A percentile compares a stretch with the other conserved stretches of the same genome.
phyloP scores from a whole-genome alignment of 2,888 invertebrate genomes.

The Leucania comma region DNA sequence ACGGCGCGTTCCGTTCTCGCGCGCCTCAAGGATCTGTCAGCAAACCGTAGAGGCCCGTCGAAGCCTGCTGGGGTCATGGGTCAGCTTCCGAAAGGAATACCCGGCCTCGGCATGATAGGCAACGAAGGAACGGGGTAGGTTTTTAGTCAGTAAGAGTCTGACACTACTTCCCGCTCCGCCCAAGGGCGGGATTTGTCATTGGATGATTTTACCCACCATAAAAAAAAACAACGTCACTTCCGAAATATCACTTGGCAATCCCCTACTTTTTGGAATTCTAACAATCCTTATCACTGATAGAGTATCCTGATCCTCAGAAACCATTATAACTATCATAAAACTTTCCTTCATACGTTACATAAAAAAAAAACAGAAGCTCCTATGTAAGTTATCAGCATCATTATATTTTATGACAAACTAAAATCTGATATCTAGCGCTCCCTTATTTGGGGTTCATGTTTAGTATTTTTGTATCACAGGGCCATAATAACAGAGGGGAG shows the following conservation, averaged over 20 bases:
- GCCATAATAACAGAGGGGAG: conserved; percentile 85
- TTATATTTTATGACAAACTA: conserved; percentile 51
- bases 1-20: too few species aligned
- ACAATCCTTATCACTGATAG: background rate
- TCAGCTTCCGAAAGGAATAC: too few species aligned
- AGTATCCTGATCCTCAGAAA: background rate
- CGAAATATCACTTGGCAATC: background rate
- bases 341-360: conserved; percentile 10
- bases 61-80: too few species aligned
- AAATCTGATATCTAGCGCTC: conserved; percentile 35
- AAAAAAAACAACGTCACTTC: too few species aligned
- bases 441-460: conserved; percentile 25
- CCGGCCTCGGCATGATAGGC: too few species aligned
- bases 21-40: too few species aligned
- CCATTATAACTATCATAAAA: background rate
- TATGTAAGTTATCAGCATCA: conserved; percentile 31
- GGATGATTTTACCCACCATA: too few species aligned
- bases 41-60: too few species aligned
- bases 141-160: too few species aligned
- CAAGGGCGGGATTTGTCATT: too few species aligned
- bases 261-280: background rate
- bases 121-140: too few species aligned
- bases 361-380: conserved; percentile 25
- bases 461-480: conserved; percentile 67
- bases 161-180: too few species aligned